Evolutionary conservation across 2,888 invertebrate species (phyloP), one percentile per base, ranked within the genome.

Genomic region (Erynnis tages): DNA sequence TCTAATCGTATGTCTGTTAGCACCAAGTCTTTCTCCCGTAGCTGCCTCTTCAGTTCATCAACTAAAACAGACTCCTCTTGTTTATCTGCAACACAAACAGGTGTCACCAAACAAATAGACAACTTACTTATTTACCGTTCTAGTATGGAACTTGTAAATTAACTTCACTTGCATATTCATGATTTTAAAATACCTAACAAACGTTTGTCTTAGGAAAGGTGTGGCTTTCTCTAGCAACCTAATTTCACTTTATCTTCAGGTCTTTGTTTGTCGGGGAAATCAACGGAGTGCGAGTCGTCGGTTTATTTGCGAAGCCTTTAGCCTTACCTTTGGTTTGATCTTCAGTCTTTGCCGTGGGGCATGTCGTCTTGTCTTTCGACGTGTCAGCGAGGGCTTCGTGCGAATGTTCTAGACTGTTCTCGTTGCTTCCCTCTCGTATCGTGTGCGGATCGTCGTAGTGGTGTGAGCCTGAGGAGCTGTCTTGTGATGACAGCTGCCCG

Each of bases 1-100:
- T 99, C 99, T 58, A 99, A 91, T 58, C 98, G 91, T 55, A 98
- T 98, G 79, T 99, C 99, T 1, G 98, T 98, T 60, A 99, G 90
- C 55, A 97, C 97, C 73, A 97, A 93, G 82, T 99, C 99, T 79
- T 98, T 98, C 73, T 99, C 98, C 27, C 98, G 91, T 43, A 99
- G 90, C 76, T 98, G 97, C 71, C 97, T 95, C 79, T 97, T 96
- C 63, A 99, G 87, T 63, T 97, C 97, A 66, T 95, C 95, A 3
- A 92, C 95, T 72, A 89, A 76, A 52, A 77, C 91, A 37, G 73
- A 67, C 48, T 81, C 87, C 55, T 86, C 86, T 63, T 71, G 73
- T 86, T 91, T 82, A 71, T 91, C 83, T 91, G 81, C 44, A 82
- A 87, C 43, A 44, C 37, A 44, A 52, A 11, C 29, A 44, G 29